Base-by-base conservation (phyloP, 1,140 invertebrate genomes). In the Pteromalus puparum region DNA sequence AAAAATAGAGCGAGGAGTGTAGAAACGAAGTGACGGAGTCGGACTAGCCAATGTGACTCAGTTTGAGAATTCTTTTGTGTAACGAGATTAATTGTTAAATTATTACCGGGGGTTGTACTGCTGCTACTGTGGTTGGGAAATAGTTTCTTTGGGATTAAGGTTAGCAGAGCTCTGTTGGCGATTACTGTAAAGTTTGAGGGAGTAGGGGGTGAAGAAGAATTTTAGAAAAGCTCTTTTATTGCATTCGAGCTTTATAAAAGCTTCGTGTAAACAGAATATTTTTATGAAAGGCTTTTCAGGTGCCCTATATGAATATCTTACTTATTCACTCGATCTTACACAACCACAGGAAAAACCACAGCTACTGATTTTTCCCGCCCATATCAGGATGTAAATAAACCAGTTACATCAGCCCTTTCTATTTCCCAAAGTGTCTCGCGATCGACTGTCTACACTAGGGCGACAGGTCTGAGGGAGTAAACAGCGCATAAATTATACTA, bases 401-500 rank as follows among this genome's bases (percentile, higher is more conserved):
- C 24, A 26, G 18, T 15, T 18, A 21, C 18, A 3, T 18, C 48
- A 53, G 48, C 48, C 48, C 48, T 53, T 77, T 61, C 13, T 53
- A 61, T 30, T 30, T 4, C 15, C n/a, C 26, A n/a, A 21, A 21
- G 42, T 13, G 24, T 21, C 48, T 15, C 48, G 48, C 48, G 48
- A 53, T 18, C 48, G 18, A 21, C 48, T 18, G 15, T 42, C 38
- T 42, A 42, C 38, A 42, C 9, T 7, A 12, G 38, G 6, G 30
- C 3, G 30, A 34, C 38, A 42, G 9, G 38, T 42, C 10, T 42
- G 38, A 42, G 38, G 38, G 30, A 26, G 61, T 76, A 75, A 82
- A 67, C 74, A 78, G 82, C 7, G 42, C 82, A 83, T 83, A 83
- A 83, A 78, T 83, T 78, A 61, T 15, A 65, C 42, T 76, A 67